Evolutionary conservation across 1,140 invertebrate genomes (phyloP).

Genomic region (Drosophila pachea): DNA sequence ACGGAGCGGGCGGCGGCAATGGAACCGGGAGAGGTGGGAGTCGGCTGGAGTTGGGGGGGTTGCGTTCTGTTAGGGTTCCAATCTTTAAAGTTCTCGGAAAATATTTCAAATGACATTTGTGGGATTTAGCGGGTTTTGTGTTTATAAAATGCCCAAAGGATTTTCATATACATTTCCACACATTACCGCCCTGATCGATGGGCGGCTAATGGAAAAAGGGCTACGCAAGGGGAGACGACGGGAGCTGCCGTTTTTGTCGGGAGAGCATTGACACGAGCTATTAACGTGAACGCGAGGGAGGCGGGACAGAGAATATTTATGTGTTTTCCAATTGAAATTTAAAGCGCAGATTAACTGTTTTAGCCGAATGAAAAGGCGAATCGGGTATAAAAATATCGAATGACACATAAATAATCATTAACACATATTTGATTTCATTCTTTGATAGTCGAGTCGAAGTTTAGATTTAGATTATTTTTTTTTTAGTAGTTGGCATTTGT

Average conservation of each 20-base stretch:
- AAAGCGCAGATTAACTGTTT: not conserved
- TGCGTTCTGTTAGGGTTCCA: too few relatives aligned
- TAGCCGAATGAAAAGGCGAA: not conserved
- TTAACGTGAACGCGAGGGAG: conserved; percentile 30
- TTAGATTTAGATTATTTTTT: not conserved
- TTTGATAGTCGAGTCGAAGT: too few relatives aligned
- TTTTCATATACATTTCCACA: conserved; percentile 39
- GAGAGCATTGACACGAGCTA: conserved; percentile 61
- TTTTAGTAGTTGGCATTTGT: not conserved
- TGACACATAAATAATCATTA: not conserved
- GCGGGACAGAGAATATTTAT: not conserved
- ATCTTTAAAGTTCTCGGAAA: too few relatives aligned
- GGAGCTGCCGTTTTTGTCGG: not conserved
- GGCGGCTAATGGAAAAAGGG: conserved; percentile 50
- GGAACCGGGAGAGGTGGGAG: too few relatives aligned
- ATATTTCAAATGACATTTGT: conserved; percentile 59
- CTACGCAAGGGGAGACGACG: conserved; percentile 15
- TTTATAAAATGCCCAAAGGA: conserved; percentile 72
- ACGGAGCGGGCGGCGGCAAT: conserved; percentile 2
- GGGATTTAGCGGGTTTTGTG: conserved; percentile 54
- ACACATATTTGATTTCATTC: not conserved
- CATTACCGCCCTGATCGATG: conserved; percentile 54
- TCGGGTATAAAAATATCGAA: not conserved
- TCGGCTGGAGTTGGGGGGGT: too few relatives aligned
- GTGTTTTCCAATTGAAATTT: conserved; percentile 1